Conservation (phyloP, 1,140 invertebrate genomes). For the Mactra quadrangularis region DNA sequence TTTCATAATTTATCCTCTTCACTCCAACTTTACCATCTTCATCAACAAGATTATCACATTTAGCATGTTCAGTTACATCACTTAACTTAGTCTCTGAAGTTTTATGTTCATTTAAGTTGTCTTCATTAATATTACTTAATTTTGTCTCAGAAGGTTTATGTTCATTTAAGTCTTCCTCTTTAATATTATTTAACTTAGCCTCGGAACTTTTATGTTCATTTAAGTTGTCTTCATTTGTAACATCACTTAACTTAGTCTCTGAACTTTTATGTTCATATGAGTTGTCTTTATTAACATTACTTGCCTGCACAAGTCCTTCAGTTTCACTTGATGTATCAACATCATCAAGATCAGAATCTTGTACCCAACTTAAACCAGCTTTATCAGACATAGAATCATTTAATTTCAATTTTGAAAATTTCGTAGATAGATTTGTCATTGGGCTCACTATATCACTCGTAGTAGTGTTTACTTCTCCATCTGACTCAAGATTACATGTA, state of each 20-base stretch:
- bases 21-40: neutral
- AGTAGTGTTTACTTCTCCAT: neutral
- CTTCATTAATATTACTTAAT: neutral
- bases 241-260: neutral
- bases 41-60: neutral
- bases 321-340: neutral
- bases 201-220: neutral
- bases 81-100: neutral
- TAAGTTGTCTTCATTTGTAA: neutral
- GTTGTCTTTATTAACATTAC: neutral
- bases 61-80: neutral
- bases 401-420: constrained; percentile 21
- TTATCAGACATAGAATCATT: constrained; percentile 33
- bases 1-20: neutral
- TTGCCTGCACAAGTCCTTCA: neutral
- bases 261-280: neutral
- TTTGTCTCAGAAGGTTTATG: neutral
- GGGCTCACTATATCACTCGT: constrained; percentile 47
- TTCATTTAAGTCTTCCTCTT: neutral
- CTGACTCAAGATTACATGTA: neutral
- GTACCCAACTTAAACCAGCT: neutral
- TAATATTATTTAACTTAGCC: neutral
- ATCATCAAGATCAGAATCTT: constrained; percentile 3
- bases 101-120: neutral
- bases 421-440: constrained; percentile 13